These are phyloP conservation scores for Callospermophilus lateralis DNA, from an alignment of 2,113 vertebrate species.

Conservation along the genomic window DNA sequence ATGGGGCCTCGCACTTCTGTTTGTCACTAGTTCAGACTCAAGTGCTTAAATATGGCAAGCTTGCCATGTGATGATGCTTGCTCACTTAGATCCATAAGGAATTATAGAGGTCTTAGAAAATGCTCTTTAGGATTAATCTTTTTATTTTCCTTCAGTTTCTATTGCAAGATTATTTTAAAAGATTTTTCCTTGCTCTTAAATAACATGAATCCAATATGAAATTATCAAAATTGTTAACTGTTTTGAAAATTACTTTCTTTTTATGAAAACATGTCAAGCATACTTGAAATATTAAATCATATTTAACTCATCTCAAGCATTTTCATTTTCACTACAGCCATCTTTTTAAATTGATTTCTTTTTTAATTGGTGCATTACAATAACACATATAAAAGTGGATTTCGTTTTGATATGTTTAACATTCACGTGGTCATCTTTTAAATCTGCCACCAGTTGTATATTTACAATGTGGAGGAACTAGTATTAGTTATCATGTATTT, in stretches of 20 bases:
- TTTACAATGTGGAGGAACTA: neutral
- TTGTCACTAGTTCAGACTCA: neutral
- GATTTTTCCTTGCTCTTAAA: neutral
- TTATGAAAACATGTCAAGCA: neutral
- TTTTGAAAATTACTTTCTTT: neutral
- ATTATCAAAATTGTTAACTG: neutral
- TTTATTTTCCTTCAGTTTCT: neutral
- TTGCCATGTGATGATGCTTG: neutral
- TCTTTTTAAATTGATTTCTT: no score
- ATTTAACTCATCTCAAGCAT: neutral
- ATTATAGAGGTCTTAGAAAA: neutral
- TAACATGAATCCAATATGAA: neutral
- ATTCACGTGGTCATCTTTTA: neutral
- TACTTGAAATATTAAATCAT: neutral
- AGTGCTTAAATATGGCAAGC: neutral
- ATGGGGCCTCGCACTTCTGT: neutral
- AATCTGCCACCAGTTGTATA: neutral
- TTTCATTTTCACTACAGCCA: neutral
- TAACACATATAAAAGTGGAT: no score
- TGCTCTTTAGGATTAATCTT: neutral
- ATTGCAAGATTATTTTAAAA: neutral
- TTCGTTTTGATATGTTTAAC: no score
- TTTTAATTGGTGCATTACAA: no score
- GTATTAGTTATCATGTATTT: neutral
- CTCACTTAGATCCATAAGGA: neutral